These are phyloP conservation scores for Anodontia alba DNA, from an alignment of 2,888 invertebrate genomes.

Conservation along the genomic window DNA sequence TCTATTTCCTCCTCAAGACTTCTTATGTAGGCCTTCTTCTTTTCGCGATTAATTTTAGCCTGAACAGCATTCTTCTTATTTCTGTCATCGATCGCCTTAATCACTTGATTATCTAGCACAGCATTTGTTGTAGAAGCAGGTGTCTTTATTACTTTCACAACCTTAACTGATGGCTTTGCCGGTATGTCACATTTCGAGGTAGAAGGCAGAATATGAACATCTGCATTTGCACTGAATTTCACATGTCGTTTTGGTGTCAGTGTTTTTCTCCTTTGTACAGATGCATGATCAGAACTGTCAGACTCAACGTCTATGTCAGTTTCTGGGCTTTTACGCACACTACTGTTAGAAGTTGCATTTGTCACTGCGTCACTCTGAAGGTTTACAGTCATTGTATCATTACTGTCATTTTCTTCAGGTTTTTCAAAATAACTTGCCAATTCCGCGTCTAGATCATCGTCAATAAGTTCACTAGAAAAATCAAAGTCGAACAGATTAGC, in stretches of 20 bases:
- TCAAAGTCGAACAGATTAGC: conserved; percentile 26
- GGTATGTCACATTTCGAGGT: background rate
- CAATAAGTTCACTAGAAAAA: conserved; percentile 7
- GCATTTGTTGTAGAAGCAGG: conserved; percentile 32
- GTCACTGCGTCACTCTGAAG: too few relatives aligned
- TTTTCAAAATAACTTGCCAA: conserved; percentile 35
- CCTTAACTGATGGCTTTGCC: conserved; percentile 57
- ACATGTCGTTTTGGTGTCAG: background rate
- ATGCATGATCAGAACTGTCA: conserved; percentile 11
- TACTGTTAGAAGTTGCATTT: too few relatives aligned
- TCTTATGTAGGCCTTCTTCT: conserved; percentile 80
- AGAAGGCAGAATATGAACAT: conserved; percentile 21
- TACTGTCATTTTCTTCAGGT: background rate
- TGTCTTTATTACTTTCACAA: conserved; percentile 71
- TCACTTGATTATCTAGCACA: conserved; percentile 59
- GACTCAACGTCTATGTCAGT: conserved; percentile 5
- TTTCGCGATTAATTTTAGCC: conserved; percentile 80
- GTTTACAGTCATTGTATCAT: background rate
- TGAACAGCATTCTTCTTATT: conserved; percentile 79
- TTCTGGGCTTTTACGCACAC: background rate
- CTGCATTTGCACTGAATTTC: background rate
- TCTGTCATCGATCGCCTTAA: conserved; percentile 71
- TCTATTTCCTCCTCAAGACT: conserved; percentile 75
- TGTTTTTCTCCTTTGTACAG: background rate
- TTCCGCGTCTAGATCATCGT: conserved; percentile 34